A percentile compares a stretch with the other conserved stretches of the same genome.
phyloP scores from a whole-genome alignment of 53 echinoderm and acorn worm species.

The Henricia sp. region DNA sequence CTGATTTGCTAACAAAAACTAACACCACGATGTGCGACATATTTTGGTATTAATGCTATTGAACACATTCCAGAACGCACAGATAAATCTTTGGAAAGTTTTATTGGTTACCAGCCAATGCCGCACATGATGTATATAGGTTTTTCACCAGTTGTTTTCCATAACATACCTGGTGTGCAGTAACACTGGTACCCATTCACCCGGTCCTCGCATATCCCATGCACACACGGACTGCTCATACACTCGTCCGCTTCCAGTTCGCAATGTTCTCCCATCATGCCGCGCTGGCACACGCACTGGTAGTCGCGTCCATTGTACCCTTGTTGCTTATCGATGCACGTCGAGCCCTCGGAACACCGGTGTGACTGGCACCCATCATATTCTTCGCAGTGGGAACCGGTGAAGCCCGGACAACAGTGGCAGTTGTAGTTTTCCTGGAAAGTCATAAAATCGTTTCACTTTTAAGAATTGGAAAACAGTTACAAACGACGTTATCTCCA shows the following conservation, averaged over 20 bases:
- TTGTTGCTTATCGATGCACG: constrained; percentile 82
- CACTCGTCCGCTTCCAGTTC: constrained; percentile 93
- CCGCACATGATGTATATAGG: too few relatives aligned
- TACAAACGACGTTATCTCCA: too few relatives aligned
- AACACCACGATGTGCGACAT: too few relatives aligned
- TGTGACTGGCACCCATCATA: constrained; percentile 78
- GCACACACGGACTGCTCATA: constrained; percentile 80
- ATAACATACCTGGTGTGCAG: constrained; percentile 93
- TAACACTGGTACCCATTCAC: constrained; percentile 95
- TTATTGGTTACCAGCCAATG: too few relatives aligned
- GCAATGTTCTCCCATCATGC: constrained; percentile 83
- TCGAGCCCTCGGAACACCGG: constrained; percentile 76
- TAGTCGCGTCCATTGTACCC: constrained; percentile 82
- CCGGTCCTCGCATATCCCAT: constrained; percentile 86
- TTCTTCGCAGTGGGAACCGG: constrained; percentile 81
- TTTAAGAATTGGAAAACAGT: too few relatives aligned
- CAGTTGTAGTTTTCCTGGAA: constrained; percentile 77
- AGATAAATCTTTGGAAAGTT: too few relatives aligned
- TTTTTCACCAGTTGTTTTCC: too few relatives aligned
- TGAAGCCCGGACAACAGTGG: constrained; percentile 81
- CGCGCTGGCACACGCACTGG: constrained; percentile 86
- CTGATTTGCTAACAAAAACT: too few relatives aligned
- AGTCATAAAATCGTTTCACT: too few relatives aligned
- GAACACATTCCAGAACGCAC: too few relatives aligned
- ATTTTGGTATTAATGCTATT: too few relatives aligned